A percentile compares a stretch with the other conserved stretches of the same genome.
Evolutionary conservation across 2,888 invertebrate genomes (phyloP).

Genomic region (Dolomedes plantarius): DNA sequence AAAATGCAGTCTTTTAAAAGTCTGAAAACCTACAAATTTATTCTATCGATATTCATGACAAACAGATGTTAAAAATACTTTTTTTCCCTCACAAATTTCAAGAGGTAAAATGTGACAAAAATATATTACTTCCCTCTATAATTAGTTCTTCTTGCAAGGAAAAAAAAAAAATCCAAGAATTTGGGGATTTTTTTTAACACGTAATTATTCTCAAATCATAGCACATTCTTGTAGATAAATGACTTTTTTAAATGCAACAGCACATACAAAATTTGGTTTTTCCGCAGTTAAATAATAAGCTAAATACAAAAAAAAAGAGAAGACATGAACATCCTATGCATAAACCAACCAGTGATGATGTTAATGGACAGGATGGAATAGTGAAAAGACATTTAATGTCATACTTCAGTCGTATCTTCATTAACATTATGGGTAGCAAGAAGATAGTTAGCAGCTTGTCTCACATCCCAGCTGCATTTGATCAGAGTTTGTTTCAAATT

Average conservation of each 20-base stretch:
- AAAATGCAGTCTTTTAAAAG: not conserved
- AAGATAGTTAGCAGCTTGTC: constrained; percentile 82
- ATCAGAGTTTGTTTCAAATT: constrained; percentile 80
- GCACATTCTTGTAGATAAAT: too few species aligned
- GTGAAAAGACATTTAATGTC: not conserved
- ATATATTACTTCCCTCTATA: too few species aligned
- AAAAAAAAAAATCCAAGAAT: too few species aligned
- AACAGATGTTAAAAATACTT: too few species aligned
- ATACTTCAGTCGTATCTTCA: constrained; percentile 74
- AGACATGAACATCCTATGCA: not conserved
- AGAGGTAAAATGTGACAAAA: too few species aligned
- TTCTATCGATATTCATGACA: too few species aligned
- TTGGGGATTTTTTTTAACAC: too few species aligned
- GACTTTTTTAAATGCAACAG: not conserved
- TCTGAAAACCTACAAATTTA: not conserved
- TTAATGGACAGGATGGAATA: not conserved
- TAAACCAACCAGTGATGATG: not conserved
- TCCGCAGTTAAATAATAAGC: not conserved
- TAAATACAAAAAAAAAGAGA: not conserved
- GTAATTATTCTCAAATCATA: too few species aligned
- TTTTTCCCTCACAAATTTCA: too few species aligned
- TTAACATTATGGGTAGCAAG: constrained; percentile 75
- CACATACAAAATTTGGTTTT: not conserved
- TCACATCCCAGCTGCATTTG: constrained; percentile 82
- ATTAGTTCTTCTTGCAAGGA: too few species aligned